Evolutionary conservation across 2,797 vertebrate species (phyloP).

Genomic region (Brachyrhaphis roseni): DNA sequence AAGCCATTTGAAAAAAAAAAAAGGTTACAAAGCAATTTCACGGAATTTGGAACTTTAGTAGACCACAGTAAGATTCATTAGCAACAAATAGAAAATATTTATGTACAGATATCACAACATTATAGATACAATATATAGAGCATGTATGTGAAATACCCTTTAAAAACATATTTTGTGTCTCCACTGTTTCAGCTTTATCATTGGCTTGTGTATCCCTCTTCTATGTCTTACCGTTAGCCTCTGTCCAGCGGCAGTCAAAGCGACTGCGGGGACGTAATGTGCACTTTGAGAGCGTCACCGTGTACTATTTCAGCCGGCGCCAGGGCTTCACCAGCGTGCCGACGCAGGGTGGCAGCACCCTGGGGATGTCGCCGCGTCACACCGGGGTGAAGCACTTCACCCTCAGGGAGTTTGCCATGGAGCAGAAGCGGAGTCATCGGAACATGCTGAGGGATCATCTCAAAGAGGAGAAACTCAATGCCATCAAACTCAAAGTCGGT

Average conservation of each 20-base stretch:
- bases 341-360: conserved; percentile 92
- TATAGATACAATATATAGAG: background rate
- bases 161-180: background rate
- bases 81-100: too few relatives aligned
- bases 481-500: conserved; percentile 89
- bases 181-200: background rate
- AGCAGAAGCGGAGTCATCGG: conserved; percentile 89
- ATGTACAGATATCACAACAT: background rate
- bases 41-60: background rate
- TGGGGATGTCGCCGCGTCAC: conserved; percentile 94
- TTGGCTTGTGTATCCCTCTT: background rate
- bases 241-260: conserved; percentile 89
- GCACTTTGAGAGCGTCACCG: conserved; percentile 92
- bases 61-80: background rate
- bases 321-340: conserved; percentile 96
- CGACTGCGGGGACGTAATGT: conserved; percentile 88
- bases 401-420: conserved; percentile 90
- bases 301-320: conserved; percentile 93
- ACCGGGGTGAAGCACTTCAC: conserved; percentile 89
- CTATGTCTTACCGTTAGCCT: conserved; percentile 73
- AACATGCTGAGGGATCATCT: conserved; percentile 93
- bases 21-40: background rate
- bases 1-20: background rate
- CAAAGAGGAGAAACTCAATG: conserved; percentile 91
- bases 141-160: background rate